A percentile compares a stretch with the other conserved stretches of the same genome.
Evolutionary conservation across 2,113 vertebrate species (phyloP).

Genomic region (Manacus vitellinus): DNA sequence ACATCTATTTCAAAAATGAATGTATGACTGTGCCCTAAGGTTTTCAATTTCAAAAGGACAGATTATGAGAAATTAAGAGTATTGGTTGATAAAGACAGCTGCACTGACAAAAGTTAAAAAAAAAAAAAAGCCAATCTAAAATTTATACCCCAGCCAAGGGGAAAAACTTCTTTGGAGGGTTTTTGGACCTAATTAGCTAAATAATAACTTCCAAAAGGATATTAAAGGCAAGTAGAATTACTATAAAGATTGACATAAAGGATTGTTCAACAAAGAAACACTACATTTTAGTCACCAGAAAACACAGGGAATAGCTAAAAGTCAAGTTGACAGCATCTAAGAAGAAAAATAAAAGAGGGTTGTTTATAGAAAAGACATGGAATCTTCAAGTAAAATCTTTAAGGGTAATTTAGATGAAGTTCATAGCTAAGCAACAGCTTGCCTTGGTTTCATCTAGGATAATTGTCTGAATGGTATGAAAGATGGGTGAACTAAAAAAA

Average conservation of each 20-base stretch:
- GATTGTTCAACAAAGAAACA: not conserved
- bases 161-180: not conserved
- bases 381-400: not conserved
- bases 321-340: not conserved
- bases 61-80: slow-evolving; percentile 58
- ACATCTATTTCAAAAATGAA: slow-evolving; percentile 42
- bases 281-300: not conserved
- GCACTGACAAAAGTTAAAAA: slow-evolving; percentile 1
- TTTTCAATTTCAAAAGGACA: slow-evolving; percentile 41
- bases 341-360: not conserved
- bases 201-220: not conserved
- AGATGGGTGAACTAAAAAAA: not conserved
- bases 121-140: not conserved
- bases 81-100: slow-evolving; percentile 18
- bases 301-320: not conserved
- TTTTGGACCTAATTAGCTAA: slow-evolving; percentile 32
- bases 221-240: not conserved
- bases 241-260: not conserved
- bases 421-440: not conserved
- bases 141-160: slow-evolving; percentile 5
- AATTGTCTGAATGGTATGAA: not conserved
- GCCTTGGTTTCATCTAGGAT: not conserved
- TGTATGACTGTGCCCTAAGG: slow-evolving; percentile 29
- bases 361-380: not conserved
- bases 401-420: not conserved